phyloP scores from a whole-genome alignment of 2,888 invertebrate genomes.

The Aricia artaxerxes region DNA sequence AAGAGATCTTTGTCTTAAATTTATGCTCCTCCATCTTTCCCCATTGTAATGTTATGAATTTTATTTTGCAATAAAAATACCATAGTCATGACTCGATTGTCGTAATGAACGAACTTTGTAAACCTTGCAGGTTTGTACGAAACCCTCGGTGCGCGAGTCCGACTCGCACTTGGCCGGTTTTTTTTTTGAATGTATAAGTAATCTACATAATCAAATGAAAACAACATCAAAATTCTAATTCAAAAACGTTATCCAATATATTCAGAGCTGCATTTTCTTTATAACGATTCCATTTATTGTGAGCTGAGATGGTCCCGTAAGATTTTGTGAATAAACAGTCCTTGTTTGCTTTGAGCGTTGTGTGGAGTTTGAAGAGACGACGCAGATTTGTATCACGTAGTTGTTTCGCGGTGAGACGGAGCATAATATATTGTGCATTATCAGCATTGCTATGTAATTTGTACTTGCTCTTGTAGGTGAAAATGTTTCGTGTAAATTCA shows the following conservation, averaged over 20 bases:
- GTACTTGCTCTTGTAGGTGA: neutral
- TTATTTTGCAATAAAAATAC: no score
- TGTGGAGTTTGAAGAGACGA: slow-evolving; percentile 1
- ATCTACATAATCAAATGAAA: neutral
- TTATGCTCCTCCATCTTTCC: no score
- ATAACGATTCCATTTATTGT: slow-evolving; percentile 1
- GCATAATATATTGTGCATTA: slow-evolving; percentile 18
- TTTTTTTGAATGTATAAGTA: neutral
- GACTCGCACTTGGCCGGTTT: no score
- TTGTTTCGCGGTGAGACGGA: neutral
- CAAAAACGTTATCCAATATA: neutral
- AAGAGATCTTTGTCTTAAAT: no score
- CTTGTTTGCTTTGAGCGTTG: slow-evolving; percentile 11
- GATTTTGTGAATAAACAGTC: slow-evolving; percentile 25
- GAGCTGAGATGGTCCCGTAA: slow-evolving; percentile 15
- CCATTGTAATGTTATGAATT: no score
- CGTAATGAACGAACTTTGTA: no score
- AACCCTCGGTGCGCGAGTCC: no score
- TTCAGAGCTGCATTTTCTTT: neutral
- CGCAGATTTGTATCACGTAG: slow-evolving; percentile 16
- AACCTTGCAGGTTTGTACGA: no score
- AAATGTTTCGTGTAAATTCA: neutral
- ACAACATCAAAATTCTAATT: no score
- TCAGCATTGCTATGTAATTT: slow-evolving; percentile 8
- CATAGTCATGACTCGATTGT: no score